Evolutionary conservation across 2,113 vertebrate genomes (phyloP).

Genomic region (Mugil cephalus): DNA sequence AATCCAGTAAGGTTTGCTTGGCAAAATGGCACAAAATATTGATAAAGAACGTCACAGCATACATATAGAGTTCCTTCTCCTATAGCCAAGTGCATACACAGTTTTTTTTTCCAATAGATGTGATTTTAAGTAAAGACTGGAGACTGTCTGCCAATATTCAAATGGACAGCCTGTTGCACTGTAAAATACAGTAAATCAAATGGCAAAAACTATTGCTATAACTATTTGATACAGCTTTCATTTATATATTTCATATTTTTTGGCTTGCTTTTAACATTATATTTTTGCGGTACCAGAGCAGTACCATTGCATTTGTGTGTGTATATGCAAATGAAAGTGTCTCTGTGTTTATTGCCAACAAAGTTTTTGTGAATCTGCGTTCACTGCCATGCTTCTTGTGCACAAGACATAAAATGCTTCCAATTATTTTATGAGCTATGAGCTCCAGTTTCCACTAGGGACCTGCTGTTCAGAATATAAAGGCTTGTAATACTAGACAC

Average conservation of each 20-base stretch:
- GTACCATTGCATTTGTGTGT: constrained; percentile 2
- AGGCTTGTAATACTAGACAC: too few relatives aligned
- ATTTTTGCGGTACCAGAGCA: not conserved
- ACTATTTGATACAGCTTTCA: constrained; percentile 1
- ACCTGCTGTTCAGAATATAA: too few relatives aligned
- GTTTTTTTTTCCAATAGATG: too few relatives aligned
- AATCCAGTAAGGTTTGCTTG: not conserved
- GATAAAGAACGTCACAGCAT: not conserved
- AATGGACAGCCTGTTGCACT: constrained; percentile 16
- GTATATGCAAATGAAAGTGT: constrained; percentile 7
- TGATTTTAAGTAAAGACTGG: too few relatives aligned
- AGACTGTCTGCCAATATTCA: not conserved
- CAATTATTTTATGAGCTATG: too few relatives aligned
- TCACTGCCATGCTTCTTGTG: too few relatives aligned
- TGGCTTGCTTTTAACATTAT: not conserved
- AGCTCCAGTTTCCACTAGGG: too few relatives aligned
- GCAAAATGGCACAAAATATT: not conserved
- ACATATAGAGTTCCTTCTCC: not conserved
- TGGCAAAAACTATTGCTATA: not conserved
- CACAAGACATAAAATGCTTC: too few relatives aligned
- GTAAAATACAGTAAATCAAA: constrained; percentile 9
- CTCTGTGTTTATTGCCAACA: not conserved
- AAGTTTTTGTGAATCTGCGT: not conserved
- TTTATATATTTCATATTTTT: not conserved
- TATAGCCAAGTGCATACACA: not conserved